These are phyloP conservation scores for Lagenorhynchus albirostris DNA, from an alignment of 2,113 vertebrate genomes.

Conservation along the genomic window DNA sequence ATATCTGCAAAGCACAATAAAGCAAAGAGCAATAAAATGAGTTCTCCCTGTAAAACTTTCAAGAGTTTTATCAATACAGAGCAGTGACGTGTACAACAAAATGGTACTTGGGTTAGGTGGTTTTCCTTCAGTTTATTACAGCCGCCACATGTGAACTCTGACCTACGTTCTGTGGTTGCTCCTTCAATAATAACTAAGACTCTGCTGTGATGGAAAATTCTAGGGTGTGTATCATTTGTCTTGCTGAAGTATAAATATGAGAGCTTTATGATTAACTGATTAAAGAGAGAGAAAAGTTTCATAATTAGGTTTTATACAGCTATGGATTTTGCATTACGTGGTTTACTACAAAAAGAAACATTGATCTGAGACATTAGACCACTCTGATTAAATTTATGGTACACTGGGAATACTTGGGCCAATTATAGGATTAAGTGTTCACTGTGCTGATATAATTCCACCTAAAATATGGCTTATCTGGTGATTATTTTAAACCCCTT, in stretches of 20 bases:
- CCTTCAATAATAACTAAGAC: neutral
- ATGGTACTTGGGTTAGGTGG: neutral
- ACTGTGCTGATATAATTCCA: neutral
- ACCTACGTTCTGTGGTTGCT: neutral
- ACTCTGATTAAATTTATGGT: slow-evolving; percentile 59
- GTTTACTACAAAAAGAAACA: slow-evolving; percentile 60
- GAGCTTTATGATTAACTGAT: slow-evolving; percentile 34
- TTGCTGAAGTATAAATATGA: neutral
- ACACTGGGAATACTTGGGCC: neutral
- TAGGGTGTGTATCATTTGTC: neutral
- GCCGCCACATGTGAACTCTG: neutral
- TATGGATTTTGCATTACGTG: slow-evolving; percentile 54
- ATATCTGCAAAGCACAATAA: neutral
- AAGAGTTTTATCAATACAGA: neutral
- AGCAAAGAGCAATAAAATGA: neutral
- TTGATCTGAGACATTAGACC: slow-evolving; percentile 38
- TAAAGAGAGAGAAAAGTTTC: slow-evolving; percentile 24
- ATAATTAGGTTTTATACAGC: slow-evolving; percentile 48
- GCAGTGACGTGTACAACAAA: neutral
- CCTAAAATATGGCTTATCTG: neutral
- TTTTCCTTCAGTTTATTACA: neutral
- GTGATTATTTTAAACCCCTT: slow-evolving; percentile 23
- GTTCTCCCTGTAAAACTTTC: neutral
- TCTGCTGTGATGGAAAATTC: neutral
- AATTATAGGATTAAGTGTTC: slow-evolving; percentile 24